Evolutionary conservation across 2,113 vertebrate species (phyloP).

Genomic region (Menura novaehollandiae): DNA sequence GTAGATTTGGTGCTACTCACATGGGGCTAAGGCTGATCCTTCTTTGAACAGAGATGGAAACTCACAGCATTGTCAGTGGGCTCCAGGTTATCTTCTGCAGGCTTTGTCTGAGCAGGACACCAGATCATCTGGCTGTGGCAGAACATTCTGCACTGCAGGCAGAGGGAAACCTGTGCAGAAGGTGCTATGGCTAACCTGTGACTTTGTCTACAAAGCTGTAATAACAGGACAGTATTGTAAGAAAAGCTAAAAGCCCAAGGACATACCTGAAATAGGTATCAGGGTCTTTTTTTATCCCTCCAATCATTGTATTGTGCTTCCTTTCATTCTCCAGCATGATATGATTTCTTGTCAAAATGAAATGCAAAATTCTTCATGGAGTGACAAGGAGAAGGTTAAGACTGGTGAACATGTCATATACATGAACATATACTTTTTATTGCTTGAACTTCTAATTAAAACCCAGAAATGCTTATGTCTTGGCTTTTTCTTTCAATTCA

Average conservation of each 20-base stretch:
- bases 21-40: background rate
- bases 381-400: background rate
- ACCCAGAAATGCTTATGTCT: background rate
- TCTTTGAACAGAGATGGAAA: background rate
- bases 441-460: background rate
- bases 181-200: background rate
- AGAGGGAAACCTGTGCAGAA: background rate
- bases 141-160: background rate
- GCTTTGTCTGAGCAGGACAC: background rate
- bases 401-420: background rate
- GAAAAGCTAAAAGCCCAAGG: background rate
- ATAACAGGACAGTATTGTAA: background rate
- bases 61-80: background rate
- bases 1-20: background rate
- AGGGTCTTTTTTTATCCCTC: background rate
- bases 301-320: background rate
- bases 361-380: background rate
- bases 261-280: background rate
- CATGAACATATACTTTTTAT: background rate
- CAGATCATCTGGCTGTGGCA: background rate
- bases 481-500: background rate
- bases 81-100: background rate
- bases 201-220: background rate
- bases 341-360: background rate
- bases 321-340: background rate